phyloP scores from a whole-genome alignment of 2,113 vertebrate genomes.

The Perca flavescens region DNA sequence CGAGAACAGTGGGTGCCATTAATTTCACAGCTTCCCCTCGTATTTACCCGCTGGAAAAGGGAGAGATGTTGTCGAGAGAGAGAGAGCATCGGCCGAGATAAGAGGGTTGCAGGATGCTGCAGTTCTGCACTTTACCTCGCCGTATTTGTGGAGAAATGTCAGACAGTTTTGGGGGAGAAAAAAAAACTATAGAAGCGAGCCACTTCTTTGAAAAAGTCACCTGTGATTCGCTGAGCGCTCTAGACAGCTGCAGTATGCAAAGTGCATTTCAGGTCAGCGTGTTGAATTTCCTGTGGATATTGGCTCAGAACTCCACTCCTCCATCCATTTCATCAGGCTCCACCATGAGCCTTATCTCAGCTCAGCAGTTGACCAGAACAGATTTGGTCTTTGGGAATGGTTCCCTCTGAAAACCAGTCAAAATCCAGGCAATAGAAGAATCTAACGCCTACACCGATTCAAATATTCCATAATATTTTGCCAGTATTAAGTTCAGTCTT shows the following conservation, averaged over 20 bases:
- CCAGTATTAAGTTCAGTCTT: not conserved
- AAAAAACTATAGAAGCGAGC: constrained; percentile 15
- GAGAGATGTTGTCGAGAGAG: constrained; percentile 25
- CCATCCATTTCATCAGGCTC: constrained; percentile 39
- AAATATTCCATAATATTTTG: not conserved
- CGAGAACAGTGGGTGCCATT: constrained; percentile 64
- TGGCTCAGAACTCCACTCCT: constrained; percentile 30
- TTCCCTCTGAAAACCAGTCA: constrained; percentile 30
- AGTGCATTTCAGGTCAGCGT: constrained; percentile 51
- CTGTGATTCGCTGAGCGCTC: constrained; percentile 25
- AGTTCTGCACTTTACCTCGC: constrained; percentile 29
- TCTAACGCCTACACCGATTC: not conserved
- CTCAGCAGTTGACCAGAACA: constrained; percentile 58
- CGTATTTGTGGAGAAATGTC: constrained; percentile 55
- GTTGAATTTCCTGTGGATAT: constrained; percentile 50
- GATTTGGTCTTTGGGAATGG: constrained; percentile 45
- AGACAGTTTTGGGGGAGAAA: not conserved
- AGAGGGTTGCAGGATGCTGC: constrained; percentile 28
- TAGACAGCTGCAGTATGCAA: constrained; percentile 15
- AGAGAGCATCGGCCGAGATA: not conserved
- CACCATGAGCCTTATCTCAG: constrained; percentile 52
- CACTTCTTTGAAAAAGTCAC: constrained; percentile 32
- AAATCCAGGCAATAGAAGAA: constrained; percentile 18
- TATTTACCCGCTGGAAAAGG: constrained; percentile 54
- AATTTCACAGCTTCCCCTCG: constrained; percentile 68